These are phyloP conservation scores for Meles meles DNA, from an alignment of 2,113 vertebrate species.

Conservation along the genomic window DNA sequence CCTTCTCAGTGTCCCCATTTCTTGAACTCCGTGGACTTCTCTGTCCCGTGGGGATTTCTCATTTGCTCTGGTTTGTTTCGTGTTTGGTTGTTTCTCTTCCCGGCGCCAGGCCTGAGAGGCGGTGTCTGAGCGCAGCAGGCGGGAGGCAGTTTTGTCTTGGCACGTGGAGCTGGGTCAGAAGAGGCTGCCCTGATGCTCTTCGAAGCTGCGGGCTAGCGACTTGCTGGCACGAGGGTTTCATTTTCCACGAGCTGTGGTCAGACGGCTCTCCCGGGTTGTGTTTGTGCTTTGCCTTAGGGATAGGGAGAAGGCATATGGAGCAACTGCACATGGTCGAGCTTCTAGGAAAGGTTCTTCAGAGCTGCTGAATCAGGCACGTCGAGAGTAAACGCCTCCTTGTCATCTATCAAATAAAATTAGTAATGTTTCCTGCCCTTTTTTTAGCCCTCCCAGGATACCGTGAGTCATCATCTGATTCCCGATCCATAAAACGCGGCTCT, in stretches of 20 bases:
- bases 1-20: not conserved
- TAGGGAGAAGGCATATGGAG: not conserved
- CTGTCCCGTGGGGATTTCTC: not conserved
- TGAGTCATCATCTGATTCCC: not conserved
- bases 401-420: not conserved
- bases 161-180: not conserved
- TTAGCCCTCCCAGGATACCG: not conserved
- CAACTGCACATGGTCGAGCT: not conserved
- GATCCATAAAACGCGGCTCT: not conserved
- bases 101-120: not conserved
- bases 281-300: not conserved
- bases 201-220: not conserved
- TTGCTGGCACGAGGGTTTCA: not conserved
- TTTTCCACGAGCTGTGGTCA: not conserved
- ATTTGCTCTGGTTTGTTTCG: not conserved
- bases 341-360: not conserved
- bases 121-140: not conserved
- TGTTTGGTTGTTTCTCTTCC: not conserved
- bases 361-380: not conserved
- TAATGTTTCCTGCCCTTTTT: not conserved
- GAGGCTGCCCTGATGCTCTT: not conserved
- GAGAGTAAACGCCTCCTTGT: not conserved
- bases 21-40: not conserved
- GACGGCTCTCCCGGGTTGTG: not conserved
- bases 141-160: not conserved